Evolutionary conservation across 2,797 vertebrate species (phyloP).

Genomic region (Typhlichthys eigenmanni): DNA sequence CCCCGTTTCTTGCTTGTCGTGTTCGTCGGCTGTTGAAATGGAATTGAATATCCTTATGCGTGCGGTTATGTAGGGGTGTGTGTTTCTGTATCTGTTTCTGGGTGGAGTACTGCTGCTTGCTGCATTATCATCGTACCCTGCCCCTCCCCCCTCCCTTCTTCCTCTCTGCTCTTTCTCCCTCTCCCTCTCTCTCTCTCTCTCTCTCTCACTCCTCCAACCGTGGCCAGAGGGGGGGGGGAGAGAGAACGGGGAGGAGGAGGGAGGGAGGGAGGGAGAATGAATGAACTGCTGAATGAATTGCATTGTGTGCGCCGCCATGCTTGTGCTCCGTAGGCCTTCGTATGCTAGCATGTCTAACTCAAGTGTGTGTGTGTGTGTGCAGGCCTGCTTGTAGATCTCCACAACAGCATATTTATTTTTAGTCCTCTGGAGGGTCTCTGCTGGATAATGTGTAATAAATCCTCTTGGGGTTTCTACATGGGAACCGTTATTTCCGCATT

Average conservation of each 20-base stretch:
- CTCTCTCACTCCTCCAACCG: slow-evolving; percentile 68
- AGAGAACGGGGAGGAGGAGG: slow-evolving; percentile 56
- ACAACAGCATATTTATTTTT: slow-evolving; percentile 44
- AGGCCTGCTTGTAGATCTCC: slow-evolving; percentile 54
- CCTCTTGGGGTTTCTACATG: slow-evolving; percentile 34
- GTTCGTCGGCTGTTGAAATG: slow-evolving; percentile 59
- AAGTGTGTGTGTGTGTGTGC: slow-evolving; percentile 55
- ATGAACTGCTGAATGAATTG: slow-evolving; percentile 83
- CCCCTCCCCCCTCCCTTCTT: slow-evolving; percentile 77
- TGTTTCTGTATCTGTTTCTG: slow-evolving; percentile 73
- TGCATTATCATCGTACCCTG: slow-evolving; percentile 79
- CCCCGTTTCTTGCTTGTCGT: slow-evolving; percentile 60
- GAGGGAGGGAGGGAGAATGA: slow-evolving; percentile 77
- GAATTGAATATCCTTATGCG: slow-evolving; percentile 68
- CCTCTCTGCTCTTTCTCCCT: slow-evolving; percentile 15
- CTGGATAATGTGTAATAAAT: slow-evolving; percentile 23
- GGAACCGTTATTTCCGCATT: slow-evolving; percentile 19
- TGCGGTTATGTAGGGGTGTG: slow-evolving; percentile 36
- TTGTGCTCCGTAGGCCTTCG: slow-evolving; percentile 66
- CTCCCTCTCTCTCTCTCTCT: slow-evolving; percentile 18
- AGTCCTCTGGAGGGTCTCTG: slow-evolving; percentile 7
- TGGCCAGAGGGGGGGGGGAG: slow-evolving; percentile 66
- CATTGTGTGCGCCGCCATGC: slow-evolving; percentile 81
- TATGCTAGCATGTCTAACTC: slow-evolving; percentile 68
- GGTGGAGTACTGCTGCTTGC: slow-evolving; percentile 81